Percentiles rank a stretch among this genome's conserved stretches.
Evolutionary conservation across 2,113 vertebrate genomes (phyloP).

Genomic region (Apistogramma diplotaenia): DNA sequence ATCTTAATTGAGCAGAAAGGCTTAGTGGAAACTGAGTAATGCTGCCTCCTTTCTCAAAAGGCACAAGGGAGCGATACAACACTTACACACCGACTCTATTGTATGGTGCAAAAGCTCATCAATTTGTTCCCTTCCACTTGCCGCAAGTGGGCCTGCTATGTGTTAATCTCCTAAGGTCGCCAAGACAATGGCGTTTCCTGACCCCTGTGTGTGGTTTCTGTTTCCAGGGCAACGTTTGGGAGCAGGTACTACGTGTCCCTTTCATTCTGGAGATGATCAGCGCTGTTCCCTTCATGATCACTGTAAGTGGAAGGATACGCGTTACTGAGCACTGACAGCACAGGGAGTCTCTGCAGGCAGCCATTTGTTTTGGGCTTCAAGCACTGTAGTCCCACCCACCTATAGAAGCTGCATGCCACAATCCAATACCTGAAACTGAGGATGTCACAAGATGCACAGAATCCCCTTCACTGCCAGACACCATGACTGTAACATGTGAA

Average conservation of each 20-base stretch:
- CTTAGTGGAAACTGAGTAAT: slow-evolving; percentile 25
- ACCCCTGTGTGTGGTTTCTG: slow-evolving; percentile 51
- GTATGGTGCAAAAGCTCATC: not conserved
- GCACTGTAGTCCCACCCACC: not conserved
- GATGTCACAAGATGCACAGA: not conserved
- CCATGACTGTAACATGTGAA: not conserved
- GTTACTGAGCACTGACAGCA: slow-evolving; percentile 10
- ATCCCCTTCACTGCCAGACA: not conserved
- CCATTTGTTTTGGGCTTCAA: slow-evolving; percentile 3
- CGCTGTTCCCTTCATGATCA: slow-evolving; percentile 82
- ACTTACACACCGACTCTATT: not conserved
- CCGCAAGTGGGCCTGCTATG: slow-evolving; percentile 6
- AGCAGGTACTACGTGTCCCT: slow-evolving; percentile 82
- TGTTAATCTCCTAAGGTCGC: slow-evolving; percentile 48
- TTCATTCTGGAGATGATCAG: slow-evolving; percentile 87
- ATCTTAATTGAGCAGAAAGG: slow-evolving; percentile 46
- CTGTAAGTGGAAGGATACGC: slow-evolving; percentile 72
- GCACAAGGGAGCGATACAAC: slow-evolving; percentile 19
- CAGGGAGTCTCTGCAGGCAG: not conserved
- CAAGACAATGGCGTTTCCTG: slow-evolving; percentile 56
- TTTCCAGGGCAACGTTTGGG: slow-evolving; percentile 86
- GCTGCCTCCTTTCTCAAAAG: slow-evolving; percentile 6
- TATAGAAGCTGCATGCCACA: not conserved
- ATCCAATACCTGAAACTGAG: not conserved
- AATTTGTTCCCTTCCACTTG: slow-evolving; percentile 4